A percentile compares a stretch with the other conserved stretches of the same genome.
These are phyloP conservation scores for Scarus forsteni DNA, from an alignment of 2,797 vertebrate genomes.

Conservation along the genomic window DNA sequence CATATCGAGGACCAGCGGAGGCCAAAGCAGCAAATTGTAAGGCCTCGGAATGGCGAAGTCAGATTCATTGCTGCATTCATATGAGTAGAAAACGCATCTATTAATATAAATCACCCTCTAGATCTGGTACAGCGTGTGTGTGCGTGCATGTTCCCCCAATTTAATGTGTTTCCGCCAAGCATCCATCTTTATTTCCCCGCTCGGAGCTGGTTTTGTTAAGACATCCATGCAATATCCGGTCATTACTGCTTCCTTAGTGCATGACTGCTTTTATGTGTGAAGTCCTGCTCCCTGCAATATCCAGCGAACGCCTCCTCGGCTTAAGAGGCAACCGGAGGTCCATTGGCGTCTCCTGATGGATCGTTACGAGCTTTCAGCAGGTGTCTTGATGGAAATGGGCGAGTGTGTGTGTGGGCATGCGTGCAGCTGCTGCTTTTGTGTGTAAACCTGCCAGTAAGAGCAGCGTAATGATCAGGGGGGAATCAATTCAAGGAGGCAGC, in stretches of 20 bases:
- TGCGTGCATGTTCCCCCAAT: neutral
- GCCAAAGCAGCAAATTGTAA: neutral
- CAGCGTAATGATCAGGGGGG: conserved; percentile 60
- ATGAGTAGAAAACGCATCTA: conserved; percentile 41
- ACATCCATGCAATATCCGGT: conserved; percentile 46
- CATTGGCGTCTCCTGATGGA: conserved; percentile 56
- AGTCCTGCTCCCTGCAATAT: conserved; percentile 59
- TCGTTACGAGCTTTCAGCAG: conserved; percentile 64
- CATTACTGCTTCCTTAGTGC: conserved; percentile 36
- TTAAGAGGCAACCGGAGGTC: conserved; percentile 58
- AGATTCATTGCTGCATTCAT: conserved; percentile 19
- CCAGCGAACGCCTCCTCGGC: conserved; percentile 36
- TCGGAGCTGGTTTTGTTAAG: conserved; percentile 17
- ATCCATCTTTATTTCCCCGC: conserved; percentile 3
- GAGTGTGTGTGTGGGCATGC: conserved; percentile 2
- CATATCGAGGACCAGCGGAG: neutral
- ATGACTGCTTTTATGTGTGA: conserved; percentile 26
- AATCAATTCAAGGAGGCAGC: conserved; percentile 70
- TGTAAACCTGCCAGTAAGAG: conserved; percentile 68
- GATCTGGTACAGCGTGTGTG: neutral
- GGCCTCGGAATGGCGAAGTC: neutral
- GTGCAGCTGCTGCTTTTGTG: conserved; percentile 22
- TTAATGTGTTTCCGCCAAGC: conserved; percentile 1
- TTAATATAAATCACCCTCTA: conserved; percentile 40
- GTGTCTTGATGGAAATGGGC: conserved; percentile 29